Evolutionary conservation across 2,113 vertebrate species (phyloP).

Genomic region (Carettochelys insculpta): DNA sequence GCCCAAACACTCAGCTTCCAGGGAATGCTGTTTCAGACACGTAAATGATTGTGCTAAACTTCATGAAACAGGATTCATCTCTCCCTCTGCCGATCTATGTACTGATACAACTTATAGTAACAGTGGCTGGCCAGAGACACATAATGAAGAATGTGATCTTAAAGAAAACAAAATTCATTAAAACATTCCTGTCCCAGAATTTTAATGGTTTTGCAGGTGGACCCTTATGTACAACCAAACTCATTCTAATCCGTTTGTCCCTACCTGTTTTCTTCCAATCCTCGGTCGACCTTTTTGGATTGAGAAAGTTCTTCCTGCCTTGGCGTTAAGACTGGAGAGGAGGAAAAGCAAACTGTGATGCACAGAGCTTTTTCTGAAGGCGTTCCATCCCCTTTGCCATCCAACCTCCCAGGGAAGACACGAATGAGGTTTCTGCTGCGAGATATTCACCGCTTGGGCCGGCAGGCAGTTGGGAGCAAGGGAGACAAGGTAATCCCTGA

Average conservation of each 20-base stretch:
- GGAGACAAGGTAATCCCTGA: not conserved
- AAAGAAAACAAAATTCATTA: not conserved
- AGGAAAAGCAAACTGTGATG: not conserved
- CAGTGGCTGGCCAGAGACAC: not conserved
- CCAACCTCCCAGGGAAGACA: not conserved
- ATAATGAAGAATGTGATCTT: not conserved
- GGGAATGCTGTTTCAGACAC: not conserved
- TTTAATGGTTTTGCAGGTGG: not conserved
- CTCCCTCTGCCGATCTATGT: not conserved
- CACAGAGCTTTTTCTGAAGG: not conserved
- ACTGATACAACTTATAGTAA: too few relatives aligned
- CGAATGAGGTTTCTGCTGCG: not conserved
- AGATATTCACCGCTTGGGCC: not conserved
- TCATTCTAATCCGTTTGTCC: not conserved
- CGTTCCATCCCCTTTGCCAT: not conserved
- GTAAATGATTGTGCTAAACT: not conserved
- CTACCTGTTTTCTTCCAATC: slow-evolving; percentile 58
- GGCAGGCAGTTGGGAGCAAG: not conserved
- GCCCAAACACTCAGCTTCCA: too few relatives aligned
- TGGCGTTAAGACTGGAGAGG: slow-evolving; percentile 46
- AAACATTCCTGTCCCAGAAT: not conserved
- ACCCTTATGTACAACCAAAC: not conserved
- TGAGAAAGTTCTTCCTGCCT: slow-evolving; percentile 60
- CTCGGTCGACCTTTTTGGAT: slow-evolving; percentile 35
- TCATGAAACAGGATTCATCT: not conserved